Conservation (phyloP, 2,113 vertebrate genomes). For the Stegostoma tigrinum region DNA sequence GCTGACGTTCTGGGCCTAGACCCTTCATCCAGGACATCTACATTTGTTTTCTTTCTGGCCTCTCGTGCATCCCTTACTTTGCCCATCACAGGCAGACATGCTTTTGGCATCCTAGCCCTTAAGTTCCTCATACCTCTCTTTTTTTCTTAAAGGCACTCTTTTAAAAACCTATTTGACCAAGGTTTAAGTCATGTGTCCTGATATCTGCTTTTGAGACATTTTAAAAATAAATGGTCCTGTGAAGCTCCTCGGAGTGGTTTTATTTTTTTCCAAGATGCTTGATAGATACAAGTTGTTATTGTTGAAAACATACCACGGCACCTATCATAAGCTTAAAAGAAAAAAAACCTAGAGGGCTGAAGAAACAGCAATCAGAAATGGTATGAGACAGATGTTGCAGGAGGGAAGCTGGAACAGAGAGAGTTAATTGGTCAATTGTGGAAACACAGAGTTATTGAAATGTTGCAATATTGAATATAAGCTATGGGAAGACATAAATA, state of each 20-base stretch:
- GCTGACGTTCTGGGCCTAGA: no score
- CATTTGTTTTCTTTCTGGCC: background rate
- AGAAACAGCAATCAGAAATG: background rate
- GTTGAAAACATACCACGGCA: background rate
- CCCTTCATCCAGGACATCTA: background rate
- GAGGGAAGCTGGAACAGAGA: background rate
- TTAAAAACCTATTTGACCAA: background rate
- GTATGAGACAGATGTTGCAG: background rate
- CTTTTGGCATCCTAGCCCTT: background rate
- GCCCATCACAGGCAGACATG: no score
- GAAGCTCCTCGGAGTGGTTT: background rate
- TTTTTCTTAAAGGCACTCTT: background rate
- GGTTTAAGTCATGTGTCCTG: background rate
- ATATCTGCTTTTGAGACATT: background rate
- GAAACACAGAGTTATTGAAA: background rate
- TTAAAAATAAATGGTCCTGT: background rate
- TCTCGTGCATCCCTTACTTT: background rate
- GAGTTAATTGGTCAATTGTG: background rate
- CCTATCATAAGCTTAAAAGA: background rate
- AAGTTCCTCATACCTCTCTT: background rate
- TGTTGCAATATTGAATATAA: background rate
- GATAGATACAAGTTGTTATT: background rate
- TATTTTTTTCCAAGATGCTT: background rate
- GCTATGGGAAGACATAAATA: background rate
- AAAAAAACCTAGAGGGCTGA: background rate